phyloP scores from a whole-genome alignment of 2,113 vertebrate species.

The Pongo pygmaeus region DNA sequence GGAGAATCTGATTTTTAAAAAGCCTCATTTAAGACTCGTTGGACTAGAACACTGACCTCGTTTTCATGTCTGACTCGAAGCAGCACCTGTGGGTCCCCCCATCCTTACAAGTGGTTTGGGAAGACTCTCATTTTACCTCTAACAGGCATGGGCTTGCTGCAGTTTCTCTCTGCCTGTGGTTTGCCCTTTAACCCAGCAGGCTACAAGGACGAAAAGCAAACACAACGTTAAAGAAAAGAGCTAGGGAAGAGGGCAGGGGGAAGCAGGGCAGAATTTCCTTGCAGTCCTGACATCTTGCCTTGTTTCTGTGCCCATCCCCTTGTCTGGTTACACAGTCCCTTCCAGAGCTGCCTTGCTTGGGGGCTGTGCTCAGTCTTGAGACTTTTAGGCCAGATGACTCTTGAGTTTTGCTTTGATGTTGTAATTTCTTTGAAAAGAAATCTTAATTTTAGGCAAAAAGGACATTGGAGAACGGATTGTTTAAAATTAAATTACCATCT shows the following conservation, averaged over 20 bases:
- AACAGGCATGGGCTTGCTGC: slow-evolving; percentile 50
- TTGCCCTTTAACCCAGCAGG: slow-evolving; percentile 70
- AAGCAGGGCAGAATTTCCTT: slow-evolving; percentile 70
- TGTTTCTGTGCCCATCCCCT: slow-evolving; percentile 77
- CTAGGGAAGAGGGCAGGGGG: slow-evolving; percentile 24
- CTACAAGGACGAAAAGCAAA: slow-evolving; percentile 74
- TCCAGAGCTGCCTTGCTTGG: slow-evolving; percentile 75
- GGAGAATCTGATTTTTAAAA: slow-evolving; percentile 36
- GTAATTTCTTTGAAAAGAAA: slow-evolving; percentile 73
- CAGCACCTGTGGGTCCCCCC: neutral
- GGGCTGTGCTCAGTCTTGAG: slow-evolving; percentile 67
- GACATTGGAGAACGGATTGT: slow-evolving; percentile 49
- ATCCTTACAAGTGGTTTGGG: slow-evolving; percentile 55
- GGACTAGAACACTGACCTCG: slow-evolving; percentile 8
- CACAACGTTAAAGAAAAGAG: slow-evolving; percentile 68
- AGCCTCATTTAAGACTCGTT: neutral
- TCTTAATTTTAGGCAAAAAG: slow-evolving; percentile 53
- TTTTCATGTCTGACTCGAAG: slow-evolving; percentile 42
- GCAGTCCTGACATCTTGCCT: slow-evolving; percentile 74
- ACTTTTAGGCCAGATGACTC: slow-evolving; percentile 28
- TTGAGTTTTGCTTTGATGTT: slow-evolving; percentile 74
- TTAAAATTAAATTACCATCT: slow-evolving; percentile 67
- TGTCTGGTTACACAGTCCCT: slow-evolving; percentile 67
- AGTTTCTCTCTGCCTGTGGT: slow-evolving; percentile 78
- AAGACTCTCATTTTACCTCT: slow-evolving; percentile 53